These are phyloP conservation scores for Thalassarche chlororhynchos DNA, from an alignment of 2,113 vertebrate species.

Conservation along the genomic window DNA sequence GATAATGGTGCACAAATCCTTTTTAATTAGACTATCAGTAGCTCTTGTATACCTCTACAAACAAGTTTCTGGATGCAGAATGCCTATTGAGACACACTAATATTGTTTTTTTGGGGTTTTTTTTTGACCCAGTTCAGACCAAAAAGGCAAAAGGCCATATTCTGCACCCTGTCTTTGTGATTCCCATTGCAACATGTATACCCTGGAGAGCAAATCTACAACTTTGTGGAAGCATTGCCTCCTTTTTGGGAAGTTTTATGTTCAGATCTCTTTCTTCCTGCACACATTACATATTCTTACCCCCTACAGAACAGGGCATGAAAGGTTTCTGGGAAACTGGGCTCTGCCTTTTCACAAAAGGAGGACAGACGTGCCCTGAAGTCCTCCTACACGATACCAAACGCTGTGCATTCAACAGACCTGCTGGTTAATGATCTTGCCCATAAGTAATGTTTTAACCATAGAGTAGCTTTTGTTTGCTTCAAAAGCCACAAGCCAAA, in stretches of 20 bases:
- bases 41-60: background rate
- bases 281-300: background rate
- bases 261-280: background rate
- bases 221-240: background rate
- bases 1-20: background rate
- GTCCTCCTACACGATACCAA: slow-evolving; percentile 25
- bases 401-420: slow-evolving; percentile 1
- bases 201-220: background rate
- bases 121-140: background rate
- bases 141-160: background rate
- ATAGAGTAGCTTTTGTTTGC: slow-evolving; percentile 52
- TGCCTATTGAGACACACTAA: background rate
- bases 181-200: background rate
- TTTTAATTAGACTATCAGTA: background rate
- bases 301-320: background rate
- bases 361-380: background rate
- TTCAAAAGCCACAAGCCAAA: slow-evolving; percentile 77
- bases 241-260: background rate
- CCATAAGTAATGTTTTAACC: slow-evolving; percentile 73
- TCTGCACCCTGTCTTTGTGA: background rate
- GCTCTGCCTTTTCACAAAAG: background rate
- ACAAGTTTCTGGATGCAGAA: background rate
- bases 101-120: background rate
- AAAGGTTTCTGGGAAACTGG: background rate
- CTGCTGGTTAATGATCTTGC: slow-evolving; percentile 66